Percentiles rank a stretch among this genome's conserved stretches.
These are phyloP conservation scores for Thecophora atra DNA, from an alignment of 2,888 invertebrate species.

Conservation along the genomic window DNA sequence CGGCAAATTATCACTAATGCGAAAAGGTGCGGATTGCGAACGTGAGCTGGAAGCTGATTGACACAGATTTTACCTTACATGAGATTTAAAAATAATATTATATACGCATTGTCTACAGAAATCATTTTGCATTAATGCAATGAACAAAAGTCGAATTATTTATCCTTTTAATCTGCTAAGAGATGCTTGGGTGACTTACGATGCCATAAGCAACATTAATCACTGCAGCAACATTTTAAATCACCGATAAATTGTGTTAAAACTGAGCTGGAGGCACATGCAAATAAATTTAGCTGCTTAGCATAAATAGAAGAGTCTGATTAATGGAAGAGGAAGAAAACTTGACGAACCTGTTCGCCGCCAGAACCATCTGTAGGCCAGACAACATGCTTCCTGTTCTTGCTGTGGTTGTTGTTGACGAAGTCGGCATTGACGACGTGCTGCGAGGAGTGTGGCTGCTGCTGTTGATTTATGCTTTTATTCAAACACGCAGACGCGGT, in stretches of 20 bases:
- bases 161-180: no score
- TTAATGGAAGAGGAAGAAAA: conserved; percentile 43
- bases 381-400: conserved; percentile 45
- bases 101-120: background rate
- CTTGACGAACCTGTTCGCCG: conserved; percentile 56
- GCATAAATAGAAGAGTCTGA: conserved; percentile 21
- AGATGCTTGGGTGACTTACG: no score
- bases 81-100: no score
- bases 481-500: conserved; percentile 47
- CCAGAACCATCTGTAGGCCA: conserved; percentile 48
- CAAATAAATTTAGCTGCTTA: background rate
- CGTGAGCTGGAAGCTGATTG: no score
- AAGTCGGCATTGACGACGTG: background rate
- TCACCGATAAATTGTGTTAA: no score
- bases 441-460: conserved; percentile 34
- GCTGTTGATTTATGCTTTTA: conserved; percentile 44
- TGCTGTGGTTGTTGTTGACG: conserved; percentile 38
- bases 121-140: background rate
- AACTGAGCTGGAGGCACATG: no score
- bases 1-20: background rate
- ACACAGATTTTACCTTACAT: no score
- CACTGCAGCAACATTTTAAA: no score
- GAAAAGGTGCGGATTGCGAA: background rate
- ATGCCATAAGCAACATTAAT: no score
- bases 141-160: conserved; percentile 7